Base-by-base conservation (phyloP, 2,888 invertebrate species). In the Drosophila anomalipes region DNA sequence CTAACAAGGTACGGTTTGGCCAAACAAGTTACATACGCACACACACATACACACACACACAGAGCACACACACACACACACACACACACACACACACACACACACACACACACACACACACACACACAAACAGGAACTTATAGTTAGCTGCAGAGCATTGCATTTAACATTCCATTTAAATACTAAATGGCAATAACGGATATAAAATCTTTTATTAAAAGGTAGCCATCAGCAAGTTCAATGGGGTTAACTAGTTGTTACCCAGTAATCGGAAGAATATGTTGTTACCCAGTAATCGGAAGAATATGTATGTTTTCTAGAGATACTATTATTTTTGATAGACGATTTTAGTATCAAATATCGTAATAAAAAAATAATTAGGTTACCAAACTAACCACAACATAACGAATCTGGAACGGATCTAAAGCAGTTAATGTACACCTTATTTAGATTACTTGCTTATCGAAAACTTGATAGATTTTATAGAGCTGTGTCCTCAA, bases 111-210 rank as follows among this genome's bases (percentile, higher is more conserved):
- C 44, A 61, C 44, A 19, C n/a, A 0, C 35, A 44, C 30, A 39
- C 14, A n/a, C n/a, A 54, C 7, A 28, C n/a, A 41, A 7, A 28
- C n/a, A 47, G 22, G 32, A 12, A 47, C 10, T 41, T 39, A 33
- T 49, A 47, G 35, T 54, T 56, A 26, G 47, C 26, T 54, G 60
- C 26, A 58, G 19, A 44, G 58, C 52, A 67, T 71, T 79, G 70
- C 68, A 70, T 80, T 69, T 70, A 71, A 77, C 74, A 86, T 80
- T 86, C 71, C 74, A 86, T 88, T 86, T 72, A 75, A 84, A 84
- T 88, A 35, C 54, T 77, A 76, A 76, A 80, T 64, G 49, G 39
- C 71, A 65, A 64, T 33, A 67, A 51, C 52, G 39, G 19, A 59
- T 32, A 26, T 63, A 54, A 70, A 76, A 64, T 75, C 64, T 60